A percentile compares a stretch with the other conserved stretches of the same genome.
These are phyloP conservation scores for Penelope pileata DNA, from an alignment of 2,113 vertebrate species.

Conservation along the genomic window DNA sequence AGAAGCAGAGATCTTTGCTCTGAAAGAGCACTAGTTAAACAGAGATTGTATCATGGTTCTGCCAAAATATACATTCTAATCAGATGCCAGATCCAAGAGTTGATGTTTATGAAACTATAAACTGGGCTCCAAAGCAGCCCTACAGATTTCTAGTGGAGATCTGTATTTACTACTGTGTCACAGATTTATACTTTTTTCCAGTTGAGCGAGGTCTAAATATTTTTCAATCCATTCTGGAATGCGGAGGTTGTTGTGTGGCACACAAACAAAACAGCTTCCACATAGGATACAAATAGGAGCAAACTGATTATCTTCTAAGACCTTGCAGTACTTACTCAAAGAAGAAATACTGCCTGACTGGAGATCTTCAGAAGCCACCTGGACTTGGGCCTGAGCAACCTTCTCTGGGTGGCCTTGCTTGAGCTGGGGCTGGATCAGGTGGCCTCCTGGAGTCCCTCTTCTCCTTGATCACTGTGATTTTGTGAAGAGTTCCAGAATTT, in stretches of 20 bases:
- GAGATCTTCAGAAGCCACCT: too few species aligned
- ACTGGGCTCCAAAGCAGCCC: neutral
- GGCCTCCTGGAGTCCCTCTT: neutral
- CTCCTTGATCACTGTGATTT: neutral
- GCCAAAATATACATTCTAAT: constrained; percentile 3
- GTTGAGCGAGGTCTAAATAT: neutral
- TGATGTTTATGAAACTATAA: neutral
- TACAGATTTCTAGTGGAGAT: neutral
- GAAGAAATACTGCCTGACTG: neutral
- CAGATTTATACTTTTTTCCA: neutral
- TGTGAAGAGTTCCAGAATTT: neutral
- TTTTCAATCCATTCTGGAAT: neutral
- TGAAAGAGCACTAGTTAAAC: neutral
- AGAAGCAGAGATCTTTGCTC: neutral
- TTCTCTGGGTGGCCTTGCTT: neutral
- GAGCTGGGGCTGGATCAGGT: neutral
- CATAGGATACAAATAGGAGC: neutral
- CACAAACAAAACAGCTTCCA: neutral
- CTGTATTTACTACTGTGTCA: neutral
- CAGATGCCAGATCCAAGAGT: neutral
- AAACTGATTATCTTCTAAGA: neutral
- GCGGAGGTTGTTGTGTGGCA: neutral
- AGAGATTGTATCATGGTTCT: neutral
- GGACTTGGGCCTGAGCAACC: neutral
- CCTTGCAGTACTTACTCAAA: neutral